Conservation (phyloP, 1,140 invertebrate genomes). For the Platorchestia sp. region DNA sequence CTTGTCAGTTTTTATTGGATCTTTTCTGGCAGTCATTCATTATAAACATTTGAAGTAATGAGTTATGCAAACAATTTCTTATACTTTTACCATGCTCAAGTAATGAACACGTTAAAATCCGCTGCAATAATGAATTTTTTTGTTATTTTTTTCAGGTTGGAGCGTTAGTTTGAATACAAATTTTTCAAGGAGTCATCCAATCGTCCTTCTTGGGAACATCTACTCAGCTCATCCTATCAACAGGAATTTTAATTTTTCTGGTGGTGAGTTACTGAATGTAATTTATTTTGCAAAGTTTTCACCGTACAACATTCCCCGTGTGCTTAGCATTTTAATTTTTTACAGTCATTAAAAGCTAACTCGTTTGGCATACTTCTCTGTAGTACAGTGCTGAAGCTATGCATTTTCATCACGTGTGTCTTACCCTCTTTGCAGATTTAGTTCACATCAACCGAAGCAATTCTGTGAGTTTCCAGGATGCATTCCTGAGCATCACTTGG, state of each 20-base stretch:
- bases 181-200: slow-evolving; percentile 61
- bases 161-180: slow-evolving; percentile 63
- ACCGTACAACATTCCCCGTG: not conserved
- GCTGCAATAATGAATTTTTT: too few relatives aligned
- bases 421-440: not conserved
- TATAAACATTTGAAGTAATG: not conserved
- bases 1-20: not conserved
- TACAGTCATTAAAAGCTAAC: not conserved
- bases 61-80: not conserved
- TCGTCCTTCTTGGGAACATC: slow-evolving; percentile 59
- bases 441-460: slow-evolving; percentile 2
- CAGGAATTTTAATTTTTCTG: slow-evolving; percentile 48
- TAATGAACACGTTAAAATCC: too few relatives aligned
- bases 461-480: slow-evolving; percentile 70
- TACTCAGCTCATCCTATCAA: slow-evolving; percentile 60
- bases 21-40: not conserved
- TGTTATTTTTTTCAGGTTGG: slow-evolving; percentile 58
- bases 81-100: not conserved
- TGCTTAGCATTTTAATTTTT: not conserved
- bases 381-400: not conserved
- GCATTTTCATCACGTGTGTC: not conserved
- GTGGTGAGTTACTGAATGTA: slow-evolving; percentile 56
- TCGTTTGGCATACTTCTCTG: not conserved
- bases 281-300: not conserved
- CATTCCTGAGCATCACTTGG: slow-evolving; percentile 78